Percentiles rank a stretch among this genome's conserved stretches.
Evolutionary conservation across 2,113 vertebrate species (phyloP).

Genomic region (Empidonax traillii): DNA sequence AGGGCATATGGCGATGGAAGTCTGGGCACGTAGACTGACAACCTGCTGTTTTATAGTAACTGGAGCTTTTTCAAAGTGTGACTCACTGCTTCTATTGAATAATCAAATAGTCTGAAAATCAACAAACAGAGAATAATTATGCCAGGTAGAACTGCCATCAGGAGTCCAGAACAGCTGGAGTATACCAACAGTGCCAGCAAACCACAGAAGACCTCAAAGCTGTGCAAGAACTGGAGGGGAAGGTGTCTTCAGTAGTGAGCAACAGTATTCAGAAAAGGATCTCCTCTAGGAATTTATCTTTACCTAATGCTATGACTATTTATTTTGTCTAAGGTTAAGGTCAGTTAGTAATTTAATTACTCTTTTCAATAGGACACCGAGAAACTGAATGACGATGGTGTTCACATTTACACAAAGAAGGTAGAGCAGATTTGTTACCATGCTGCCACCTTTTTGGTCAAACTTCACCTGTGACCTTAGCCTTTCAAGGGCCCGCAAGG

Average conservation of each 20-base stretch:
- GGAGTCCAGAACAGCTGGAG: not conserved
- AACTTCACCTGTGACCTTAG: not conserved
- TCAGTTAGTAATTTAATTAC: not conserved
- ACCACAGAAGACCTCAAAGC: not conserved
- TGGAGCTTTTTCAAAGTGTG: not conserved
- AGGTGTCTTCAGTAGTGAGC: not conserved
- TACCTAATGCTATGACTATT: not conserved
- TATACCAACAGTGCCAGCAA: not conserved
- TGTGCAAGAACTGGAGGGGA: not conserved
- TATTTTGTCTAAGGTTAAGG: not conserved
- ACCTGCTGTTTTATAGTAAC: not conserved
- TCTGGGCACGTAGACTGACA: not conserved
- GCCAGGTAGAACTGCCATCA: not conserved
- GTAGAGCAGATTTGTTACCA: not conserved
- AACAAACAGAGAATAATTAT: not conserved
- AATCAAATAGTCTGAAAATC: not conserved
- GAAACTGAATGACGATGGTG: not conserved
- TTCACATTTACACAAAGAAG: not conserved
- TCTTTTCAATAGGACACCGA: not conserved
- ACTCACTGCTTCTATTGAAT: not conserved
- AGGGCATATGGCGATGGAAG: not conserved
- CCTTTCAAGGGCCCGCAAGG: accelerated
- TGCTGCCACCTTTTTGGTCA: not conserved
- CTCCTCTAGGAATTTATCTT: not conserved
- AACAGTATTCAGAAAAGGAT: not conserved